Evolutionary conservation across 2,797 vertebrate genomes (phyloP).

Genomic region (Margarornis squamiger): DNA sequence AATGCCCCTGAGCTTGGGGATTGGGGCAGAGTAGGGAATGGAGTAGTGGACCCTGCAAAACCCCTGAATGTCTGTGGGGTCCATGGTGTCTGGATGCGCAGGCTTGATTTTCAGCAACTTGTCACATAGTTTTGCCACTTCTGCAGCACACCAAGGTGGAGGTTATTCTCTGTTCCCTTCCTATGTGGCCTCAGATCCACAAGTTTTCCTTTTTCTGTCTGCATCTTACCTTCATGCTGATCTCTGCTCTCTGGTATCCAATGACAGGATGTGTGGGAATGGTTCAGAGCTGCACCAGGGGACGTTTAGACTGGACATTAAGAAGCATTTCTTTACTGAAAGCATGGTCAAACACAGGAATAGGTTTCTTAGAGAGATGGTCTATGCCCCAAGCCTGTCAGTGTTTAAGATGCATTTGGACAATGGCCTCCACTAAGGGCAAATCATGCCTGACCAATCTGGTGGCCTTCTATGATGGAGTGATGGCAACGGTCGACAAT

Average conservation of each 20-base stretch:
- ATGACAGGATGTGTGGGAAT: not conserved
- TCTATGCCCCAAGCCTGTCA: not conserved
- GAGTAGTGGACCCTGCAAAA: not conserved
- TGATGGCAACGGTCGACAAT: not conserved
- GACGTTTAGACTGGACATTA: not conserved
- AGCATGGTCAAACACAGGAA: too few species aligned
- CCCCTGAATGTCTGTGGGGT: accelerated
- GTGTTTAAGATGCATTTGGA: not conserved
- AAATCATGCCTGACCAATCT: not conserved
- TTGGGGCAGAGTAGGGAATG: not conserved
- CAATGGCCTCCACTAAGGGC: not conserved
- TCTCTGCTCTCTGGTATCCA: not conserved
- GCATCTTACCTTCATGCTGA: not conserved
- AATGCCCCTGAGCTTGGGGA: accelerated
- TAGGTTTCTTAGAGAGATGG: not conserved
- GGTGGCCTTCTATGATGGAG: not conserved
- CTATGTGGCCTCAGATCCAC: not conserved
- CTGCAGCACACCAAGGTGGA: not conserved
- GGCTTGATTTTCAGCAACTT: not conserved
- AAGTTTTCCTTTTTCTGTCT: not conserved
- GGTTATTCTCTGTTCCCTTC: not conserved
- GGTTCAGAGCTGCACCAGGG: not conserved
- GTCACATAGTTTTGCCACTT: not conserved
- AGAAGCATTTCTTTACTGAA: not conserved
- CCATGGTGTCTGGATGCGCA: accelerated